phyloP scores from a whole-genome alignment of 2,113 vertebrate species.

The Ia io region DNA sequence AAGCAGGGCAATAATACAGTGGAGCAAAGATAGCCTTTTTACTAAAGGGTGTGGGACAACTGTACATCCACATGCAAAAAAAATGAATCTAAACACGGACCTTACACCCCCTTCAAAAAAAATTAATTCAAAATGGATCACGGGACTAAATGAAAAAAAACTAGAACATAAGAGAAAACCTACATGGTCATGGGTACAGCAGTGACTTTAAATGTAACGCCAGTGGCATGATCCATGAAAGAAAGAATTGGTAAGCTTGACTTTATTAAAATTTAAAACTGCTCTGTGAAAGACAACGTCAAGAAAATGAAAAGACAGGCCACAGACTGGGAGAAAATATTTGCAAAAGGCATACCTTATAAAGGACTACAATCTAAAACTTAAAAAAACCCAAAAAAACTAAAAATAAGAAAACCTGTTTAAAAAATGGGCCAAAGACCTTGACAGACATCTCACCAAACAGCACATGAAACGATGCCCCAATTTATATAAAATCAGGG shows the following conservation, averaged over 20 bases:
- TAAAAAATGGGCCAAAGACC: neutral
- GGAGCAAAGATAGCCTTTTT: neutral
- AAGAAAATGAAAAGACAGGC: neutral
- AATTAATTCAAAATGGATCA: neutral
- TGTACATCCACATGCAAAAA: neutral
- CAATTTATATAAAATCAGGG: neutral
- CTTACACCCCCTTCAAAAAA: neutral
- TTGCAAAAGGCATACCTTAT: neutral
- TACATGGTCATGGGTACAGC: neutral
- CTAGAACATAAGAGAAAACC: neutral
- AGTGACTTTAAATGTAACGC: neutral
- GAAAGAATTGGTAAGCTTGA: neutral
- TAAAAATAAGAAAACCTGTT: neutral
- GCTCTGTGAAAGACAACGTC: neutral
- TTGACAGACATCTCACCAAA: neutral
- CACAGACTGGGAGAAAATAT: neutral
- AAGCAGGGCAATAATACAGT: neutral
- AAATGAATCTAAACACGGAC: neutral
- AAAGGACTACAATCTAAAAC: neutral
- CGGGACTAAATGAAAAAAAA: neutral
- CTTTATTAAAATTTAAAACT: neutral
- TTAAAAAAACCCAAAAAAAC: neutral
- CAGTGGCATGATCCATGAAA: neutral
- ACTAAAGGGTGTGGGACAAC: neutral
- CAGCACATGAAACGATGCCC: neutral